Base-by-base conservation (phyloP, 2,797 vertebrate genomes). In the Apodemus agrarius region DNA sequence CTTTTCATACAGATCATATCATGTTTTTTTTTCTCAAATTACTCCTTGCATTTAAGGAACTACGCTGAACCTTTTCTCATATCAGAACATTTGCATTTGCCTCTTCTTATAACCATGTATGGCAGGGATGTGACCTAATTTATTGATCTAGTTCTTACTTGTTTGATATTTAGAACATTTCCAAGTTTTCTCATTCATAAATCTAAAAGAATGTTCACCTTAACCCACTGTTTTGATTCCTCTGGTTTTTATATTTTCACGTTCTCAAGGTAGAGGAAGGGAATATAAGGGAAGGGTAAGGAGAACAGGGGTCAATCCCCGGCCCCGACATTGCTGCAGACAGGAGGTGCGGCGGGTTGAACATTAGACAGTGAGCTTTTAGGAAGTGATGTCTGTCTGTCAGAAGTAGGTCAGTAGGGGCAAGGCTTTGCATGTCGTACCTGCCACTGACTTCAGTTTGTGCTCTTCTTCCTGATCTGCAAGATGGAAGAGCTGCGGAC, bases 161-260 rank as follows among this genome's bases (percentile, higher is more conserved):
- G n/a, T 69, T 83, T 26, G 22, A 49, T 85, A 91, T n/a, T 82
- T 78, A 86, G 14, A 65, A 19, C 59, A 6, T 75, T 86, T 85
- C 91, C 40, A 91, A 31, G 52, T 81, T 24, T 40, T 88, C 17
- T 93, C n/a, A 79, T 93, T 91, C 91, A 52, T 90, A 88, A 93
- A 61, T 93, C 49, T 69, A 46, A 26, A 4, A 87, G 46, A 19
- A 74, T n/a, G 49, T 82, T 90, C 69, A 13, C 85, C 88, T 93
- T 91, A 29, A 92, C 57, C 34, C 22, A 40, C 75, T 91, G 6
- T 13, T 90, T 82, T 93, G 17, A 76, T n/a, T 8, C 6, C 4
- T 1, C 2, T 22, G 7, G 43, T 40, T 74, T 74, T 40, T 17
- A 24, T 19, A 91, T 87, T 78, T 24, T 34, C 54, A 92, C 7